These are phyloP conservation scores for Eurytoma adleriae DNA, from an alignment of 2,888 invertebrate species.

Conservation along the genomic window DNA sequence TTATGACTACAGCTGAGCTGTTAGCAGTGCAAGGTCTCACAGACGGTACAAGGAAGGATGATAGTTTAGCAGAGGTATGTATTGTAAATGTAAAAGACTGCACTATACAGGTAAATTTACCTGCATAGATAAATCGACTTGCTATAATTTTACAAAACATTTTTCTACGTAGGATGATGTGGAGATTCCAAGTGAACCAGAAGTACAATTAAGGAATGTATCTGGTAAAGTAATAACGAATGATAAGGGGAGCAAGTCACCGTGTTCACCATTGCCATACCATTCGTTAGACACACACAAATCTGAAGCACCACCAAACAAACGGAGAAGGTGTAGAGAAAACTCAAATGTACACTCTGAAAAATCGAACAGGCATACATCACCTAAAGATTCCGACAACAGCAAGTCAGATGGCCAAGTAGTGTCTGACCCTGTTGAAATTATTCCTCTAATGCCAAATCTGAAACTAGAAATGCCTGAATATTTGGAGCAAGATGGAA, in stretches of 20 bases:
- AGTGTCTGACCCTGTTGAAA: slow-evolving; percentile 73
- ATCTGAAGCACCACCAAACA: slow-evolving; percentile 68
- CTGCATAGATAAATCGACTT: background rate
- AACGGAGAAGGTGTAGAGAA: slow-evolving; percentile 73
- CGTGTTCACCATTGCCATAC: slow-evolving; percentile 70
- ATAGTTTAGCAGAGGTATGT: slow-evolving; percentile 57
- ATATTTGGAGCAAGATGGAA: slow-evolving; percentile 77
- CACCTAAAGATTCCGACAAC: slow-evolving; percentile 68
- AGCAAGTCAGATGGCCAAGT: slow-evolving; percentile 67
- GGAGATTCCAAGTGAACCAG: slow-evolving; percentile 74
- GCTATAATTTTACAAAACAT: background rate
- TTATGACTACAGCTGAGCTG: slow-evolving; percentile 86
- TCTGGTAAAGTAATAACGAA: slow-evolving; percentile 69
- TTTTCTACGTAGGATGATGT: slow-evolving; percentile 68
- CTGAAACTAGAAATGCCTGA: slow-evolving; percentile 80
- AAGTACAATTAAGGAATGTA: slow-evolving; percentile 73
- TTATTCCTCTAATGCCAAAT: slow-evolving; percentile 76
- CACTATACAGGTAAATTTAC: too few relatives aligned
- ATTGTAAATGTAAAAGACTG: background rate
- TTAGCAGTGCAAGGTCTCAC: slow-evolving; percentile 87
- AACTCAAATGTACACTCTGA: slow-evolving; percentile 67
- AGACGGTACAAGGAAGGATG: slow-evolving; percentile 73
- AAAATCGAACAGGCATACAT: slow-evolving; percentile 65
- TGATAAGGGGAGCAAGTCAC: slow-evolving; percentile 70
- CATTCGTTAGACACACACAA: slow-evolving; percentile 69